Percentiles rank a stretch among this genome's conserved stretches.
phyloP scores from a whole-genome alignment of 2,888 invertebrate genomes.

The Eudiplozoon nipponicum region DNA sequence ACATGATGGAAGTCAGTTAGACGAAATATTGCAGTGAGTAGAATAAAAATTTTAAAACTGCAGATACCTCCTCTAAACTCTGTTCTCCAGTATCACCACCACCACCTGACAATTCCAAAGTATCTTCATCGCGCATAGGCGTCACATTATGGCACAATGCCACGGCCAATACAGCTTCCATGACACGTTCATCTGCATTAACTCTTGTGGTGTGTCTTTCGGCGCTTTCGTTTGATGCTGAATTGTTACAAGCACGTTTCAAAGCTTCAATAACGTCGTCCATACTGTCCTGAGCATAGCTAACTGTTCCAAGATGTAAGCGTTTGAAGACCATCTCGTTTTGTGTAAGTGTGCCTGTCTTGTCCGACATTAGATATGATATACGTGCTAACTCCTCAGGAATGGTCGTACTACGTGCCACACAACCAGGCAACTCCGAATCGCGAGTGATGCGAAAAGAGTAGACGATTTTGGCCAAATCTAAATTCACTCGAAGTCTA shows the following conservation, averaged over 20 bases:
- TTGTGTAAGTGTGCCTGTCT: conserved; percentile 86
- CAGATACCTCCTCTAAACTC: too few species aligned
- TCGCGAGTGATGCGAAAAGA: conserved; percentile 82
- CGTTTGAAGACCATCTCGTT: conserved; percentile 94
- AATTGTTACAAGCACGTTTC: background rate
- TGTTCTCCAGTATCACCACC: too few species aligned
- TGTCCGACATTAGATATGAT: conserved; percentile 75
- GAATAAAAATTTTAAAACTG: too few species aligned
- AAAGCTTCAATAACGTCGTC: conserved; percentile 33
- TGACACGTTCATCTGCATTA: conserved; percentile 35
- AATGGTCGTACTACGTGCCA: conserved; percentile 79
- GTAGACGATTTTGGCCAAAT: conserved; percentile 89
- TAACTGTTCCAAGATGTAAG: conserved; percentile 62
- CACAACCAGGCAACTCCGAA: conserved; percentile 59
- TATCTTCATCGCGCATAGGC: conserved; percentile 63
- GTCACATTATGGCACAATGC: conserved; percentile 96
- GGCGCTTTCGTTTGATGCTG: background rate
- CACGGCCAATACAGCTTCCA: conserved; percentile 60
- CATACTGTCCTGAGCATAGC: conserved; percentile 53
- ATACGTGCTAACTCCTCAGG: conserved; percentile 86
- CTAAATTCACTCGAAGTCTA: conserved; percentile 77
- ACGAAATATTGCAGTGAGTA: too few species aligned
- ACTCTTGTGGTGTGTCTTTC: too few species aligned
- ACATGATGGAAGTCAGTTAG: too few species aligned
- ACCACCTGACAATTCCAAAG: too few species aligned